Evolutionary conservation across 2,113 vertebrate species (phyloP).

Genomic region (Ariopsis seemanni): DNA sequence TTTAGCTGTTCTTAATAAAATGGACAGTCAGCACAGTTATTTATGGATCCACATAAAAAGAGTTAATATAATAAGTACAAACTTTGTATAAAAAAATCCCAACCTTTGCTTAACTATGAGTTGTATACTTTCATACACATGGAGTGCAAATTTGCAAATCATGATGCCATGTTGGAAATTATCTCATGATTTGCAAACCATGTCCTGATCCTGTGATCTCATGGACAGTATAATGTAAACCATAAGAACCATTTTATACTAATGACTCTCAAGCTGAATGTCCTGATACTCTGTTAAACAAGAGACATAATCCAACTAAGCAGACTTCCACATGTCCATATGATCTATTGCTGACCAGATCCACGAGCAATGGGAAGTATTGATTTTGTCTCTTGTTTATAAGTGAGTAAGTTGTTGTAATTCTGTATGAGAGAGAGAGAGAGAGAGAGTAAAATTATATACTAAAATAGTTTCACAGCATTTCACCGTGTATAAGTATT

Average conservation of each 20-base stretch:
- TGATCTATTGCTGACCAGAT: background rate
- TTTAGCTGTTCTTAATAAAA: background rate
- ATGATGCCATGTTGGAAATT: background rate
- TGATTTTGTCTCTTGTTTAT: background rate
- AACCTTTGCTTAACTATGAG: background rate
- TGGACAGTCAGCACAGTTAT: background rate
- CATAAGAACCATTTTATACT: background rate
- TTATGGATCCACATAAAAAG: background rate
- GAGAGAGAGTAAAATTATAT: background rate
- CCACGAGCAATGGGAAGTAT: background rate
- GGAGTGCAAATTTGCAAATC: background rate
- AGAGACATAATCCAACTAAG: background rate
- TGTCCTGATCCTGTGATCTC: background rate
- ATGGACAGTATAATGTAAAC: background rate
- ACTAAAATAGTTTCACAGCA: background rate
- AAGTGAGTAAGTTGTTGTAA: background rate
- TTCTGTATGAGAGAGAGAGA: too few species aligned
- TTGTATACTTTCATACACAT: background rate
- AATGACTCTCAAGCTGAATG: background rate
- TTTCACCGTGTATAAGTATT: background rate
- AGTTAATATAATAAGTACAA: background rate
- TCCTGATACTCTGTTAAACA: background rate
- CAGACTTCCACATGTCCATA: background rate
- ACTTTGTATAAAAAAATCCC: background rate
- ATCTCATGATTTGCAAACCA: background rate